Conservation (phyloP, 2,888 invertebrate genomes). For the Dioctria linearis region DNA sequence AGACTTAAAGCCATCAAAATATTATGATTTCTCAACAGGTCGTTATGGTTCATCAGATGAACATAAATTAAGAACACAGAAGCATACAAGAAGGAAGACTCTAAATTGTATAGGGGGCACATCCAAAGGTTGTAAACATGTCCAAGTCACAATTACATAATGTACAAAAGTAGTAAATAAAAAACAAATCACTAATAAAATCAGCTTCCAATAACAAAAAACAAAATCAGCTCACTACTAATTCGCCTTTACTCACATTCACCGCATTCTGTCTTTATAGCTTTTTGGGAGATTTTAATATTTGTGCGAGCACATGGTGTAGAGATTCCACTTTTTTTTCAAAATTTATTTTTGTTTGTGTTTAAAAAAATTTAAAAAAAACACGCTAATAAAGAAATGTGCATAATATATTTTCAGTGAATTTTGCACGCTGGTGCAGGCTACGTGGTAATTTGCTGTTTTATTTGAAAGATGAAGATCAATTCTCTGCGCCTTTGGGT, state of each 20-base stretch:
- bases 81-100: conserved; percentile 58
- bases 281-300: conserved; percentile 23
- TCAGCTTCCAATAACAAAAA: conserved; percentile 23
- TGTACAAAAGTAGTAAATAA: conserved; percentile 2
- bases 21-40: conserved; percentile 39
- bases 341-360: background rate
- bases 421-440: conserved; percentile 89
- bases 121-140: conserved; percentile 60
- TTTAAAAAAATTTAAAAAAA: conserved; percentile 30
- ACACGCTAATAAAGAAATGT: background rate
- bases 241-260: conserved; percentile 36
- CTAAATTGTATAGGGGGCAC: conserved; percentile 61
- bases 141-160: conserved; percentile 3
- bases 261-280: conserved; percentile 10
- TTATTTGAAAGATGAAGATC: conserved; percentile 91
- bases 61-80: conserved; percentile 39
- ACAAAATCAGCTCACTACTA: background rate
- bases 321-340: conserved; percentile 1
- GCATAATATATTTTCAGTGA: conserved; percentile 74
- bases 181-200: conserved; percentile 6
- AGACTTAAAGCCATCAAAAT: background rate
- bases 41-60: conserved; percentile 29
- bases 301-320: conserved; percentile 34
- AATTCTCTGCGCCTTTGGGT: conserved; percentile 89
- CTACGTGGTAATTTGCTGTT: conserved; percentile 93